Conservation (phyloP, 2,113 vertebrate species). For the Loxodonta africana region DNA sequence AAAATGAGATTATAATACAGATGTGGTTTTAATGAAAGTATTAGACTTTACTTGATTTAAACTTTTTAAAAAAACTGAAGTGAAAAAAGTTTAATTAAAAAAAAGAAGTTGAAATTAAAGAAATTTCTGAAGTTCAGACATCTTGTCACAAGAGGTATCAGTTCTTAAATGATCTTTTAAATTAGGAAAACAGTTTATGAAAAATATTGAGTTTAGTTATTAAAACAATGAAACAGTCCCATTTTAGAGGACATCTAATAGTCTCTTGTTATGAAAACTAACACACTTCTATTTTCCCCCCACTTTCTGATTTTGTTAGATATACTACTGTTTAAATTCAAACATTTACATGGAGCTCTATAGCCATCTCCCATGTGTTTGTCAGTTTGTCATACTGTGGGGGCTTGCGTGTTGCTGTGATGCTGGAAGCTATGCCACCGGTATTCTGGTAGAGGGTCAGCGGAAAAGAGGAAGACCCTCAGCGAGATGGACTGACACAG, state of each 20-base stretch:
- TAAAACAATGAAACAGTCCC: conserved; percentile 28
- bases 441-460: no score
- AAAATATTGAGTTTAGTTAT: conserved; percentile 15
- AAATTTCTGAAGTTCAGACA: background rate
- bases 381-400: no score
- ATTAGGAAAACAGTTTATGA: conserved; percentile 32
- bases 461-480: no score
- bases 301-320: background rate
- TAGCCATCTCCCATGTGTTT: background rate
- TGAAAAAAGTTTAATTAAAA: background rate
- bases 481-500: no score
- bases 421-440: no score
- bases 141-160: background rate
- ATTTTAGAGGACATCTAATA: conserved; percentile 27
- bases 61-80: background rate
- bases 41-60: conserved; percentile 7
- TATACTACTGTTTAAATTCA: background rate
- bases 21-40: background rate
- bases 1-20: background rate
- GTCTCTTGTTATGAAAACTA: background rate
- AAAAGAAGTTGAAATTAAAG: conserved; percentile 25
- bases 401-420: no score
- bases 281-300: background rate
- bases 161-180: conserved; percentile 17
- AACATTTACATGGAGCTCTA: background rate